Evolutionary conservation across 2,888 invertebrate genomes (phyloP), one percentile per base, ranked within the genome.

Genomic region (Ctenicera cuprea): DNA sequence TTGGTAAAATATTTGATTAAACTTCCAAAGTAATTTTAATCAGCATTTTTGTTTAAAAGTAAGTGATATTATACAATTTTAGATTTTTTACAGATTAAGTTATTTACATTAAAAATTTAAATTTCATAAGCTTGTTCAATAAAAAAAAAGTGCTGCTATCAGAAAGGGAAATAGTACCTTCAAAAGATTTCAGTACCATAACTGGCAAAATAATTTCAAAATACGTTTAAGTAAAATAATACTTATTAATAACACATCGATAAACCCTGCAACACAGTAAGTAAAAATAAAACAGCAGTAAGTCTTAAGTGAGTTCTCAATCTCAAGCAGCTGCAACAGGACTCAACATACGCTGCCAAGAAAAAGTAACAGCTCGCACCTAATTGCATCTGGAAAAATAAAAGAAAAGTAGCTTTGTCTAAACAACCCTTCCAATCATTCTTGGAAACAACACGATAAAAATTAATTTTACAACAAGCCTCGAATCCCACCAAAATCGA

Each of bases 301-400:
- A 71, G 50, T 67, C 73, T 73, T 73, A 68, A 73, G 69, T 69
- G 70, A 74, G 66, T 71, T 73, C 64, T 73, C 69, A 73, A 61
- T 73, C 73, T 64, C 69, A 65, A 73, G 73, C 57, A 69, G 74
- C 66, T 66, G 59, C 69, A 52, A 71, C 70, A 74, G 74, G 74
- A 62, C 54, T 65, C 66, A 69, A 71, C 66, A 70, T 65, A 59
- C 50, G 74, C 66, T 70, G 74, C 70, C 74, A 68, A 66, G 63
- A 66, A 71, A 69, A 73, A 74, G 74, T 38, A 54, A 69, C 72
- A 72, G 71, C 83, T 82, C 79, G 82, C 85, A 85, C 85, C 85
- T 86, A 85, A 83, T 82, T 82, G 84, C 82, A 87, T 87, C 87
- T 87, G 87, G 82, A 87, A 87, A 86, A 86, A 87, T 86, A 87